Base-by-base conservation (phyloP, 2,113 vertebrate species). In the Amphilophus citrinellus region DNA sequence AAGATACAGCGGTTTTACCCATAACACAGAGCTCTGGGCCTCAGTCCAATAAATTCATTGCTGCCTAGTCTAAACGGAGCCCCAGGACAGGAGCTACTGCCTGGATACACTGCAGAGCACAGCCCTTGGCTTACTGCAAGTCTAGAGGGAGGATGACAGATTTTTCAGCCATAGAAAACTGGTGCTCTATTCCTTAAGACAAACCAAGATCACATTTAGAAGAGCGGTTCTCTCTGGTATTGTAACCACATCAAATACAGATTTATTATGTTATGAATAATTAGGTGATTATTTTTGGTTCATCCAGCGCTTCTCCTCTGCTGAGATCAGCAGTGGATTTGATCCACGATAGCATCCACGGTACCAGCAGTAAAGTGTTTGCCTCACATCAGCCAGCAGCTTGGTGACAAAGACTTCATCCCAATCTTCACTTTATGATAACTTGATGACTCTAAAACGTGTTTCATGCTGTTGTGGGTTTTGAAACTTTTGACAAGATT, bases 11-110 rank as follows among this genome's bases (percentile, higher is more conserved):
- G 53, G 87, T 82, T 92, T 88, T 84, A 91, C 87, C 87, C 84
- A 85, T 94, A 89, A 85, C 75, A 83, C 83, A 89, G 71, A 89
- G 86, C 77, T 85, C 91, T 91, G 88, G 94, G 92, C 87, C 68
- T 10, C 2, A 35, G 37, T 87, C 91, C 91, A 94, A 90, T n/a
- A 84, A 65, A 76, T 84, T 82, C 79, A 86, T 62, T 90, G 83
- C 86, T 86, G 80, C 82, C 76, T 84, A n/a, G 84, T 87, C 76
- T 88, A 88, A 90, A 82, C 17, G 83, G 85, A 94, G 86, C 87
- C 87, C 82, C 80, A 84, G 84, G 87, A 91, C 87, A 91, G 89
- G 79, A 93, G 90, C 90, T 91, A 75, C 77, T 83, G 89, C 87
- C 83, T 91, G 90, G 90, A 93, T 87, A 73, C 80, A 76, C n/a